Evolutionary conservation across 1,140 invertebrate species (phyloP).

Genomic region (Epicauta chinensis): DNA sequence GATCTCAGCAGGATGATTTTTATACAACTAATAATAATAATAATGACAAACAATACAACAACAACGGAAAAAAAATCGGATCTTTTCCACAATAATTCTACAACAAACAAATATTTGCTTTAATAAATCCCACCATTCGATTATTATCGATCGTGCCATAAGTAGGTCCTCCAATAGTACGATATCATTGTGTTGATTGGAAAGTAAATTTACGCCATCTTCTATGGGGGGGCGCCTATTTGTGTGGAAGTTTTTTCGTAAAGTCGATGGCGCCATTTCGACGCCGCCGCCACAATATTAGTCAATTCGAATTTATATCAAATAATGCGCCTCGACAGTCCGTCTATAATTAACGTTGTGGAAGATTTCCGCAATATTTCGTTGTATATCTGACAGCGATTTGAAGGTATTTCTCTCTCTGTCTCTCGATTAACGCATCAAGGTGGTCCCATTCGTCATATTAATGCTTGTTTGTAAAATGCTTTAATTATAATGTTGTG

Average conservation of each 20-base stretch:
- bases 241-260: too few relatives aligned
- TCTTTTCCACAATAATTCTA: too few relatives aligned
- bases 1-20: slow-evolving; percentile 14
- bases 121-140: slow-evolving; percentile 6
- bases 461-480: slow-evolving; percentile 9
- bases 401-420: slow-evolving; percentile 10
- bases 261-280: background rate
- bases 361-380: slow-evolving; percentile 1
- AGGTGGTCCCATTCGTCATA: slow-evolving; percentile 15
- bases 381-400: slow-evolving; percentile 12
- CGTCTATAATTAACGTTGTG: too few relatives aligned
- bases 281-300: background rate
- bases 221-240: background rate
- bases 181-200: background rate
- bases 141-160: slow-evolving; percentile 6
- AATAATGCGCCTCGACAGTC: too few relatives aligned
- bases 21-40: background rate
- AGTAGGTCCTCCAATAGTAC: slow-evolving; percentile 16
- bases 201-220: slow-evolving; percentile 5
- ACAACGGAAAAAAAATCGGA: too few relatives aligned
- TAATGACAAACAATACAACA: too few relatives aligned
- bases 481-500: slow-evolving; percentile 9
- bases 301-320: too few relatives aligned
- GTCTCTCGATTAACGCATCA: slow-evolving; percentile 9
- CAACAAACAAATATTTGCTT: background rate